Base-by-base conservation (phyloP, 1,140 invertebrate genomes). In the Prorops nasuta region DNA sequence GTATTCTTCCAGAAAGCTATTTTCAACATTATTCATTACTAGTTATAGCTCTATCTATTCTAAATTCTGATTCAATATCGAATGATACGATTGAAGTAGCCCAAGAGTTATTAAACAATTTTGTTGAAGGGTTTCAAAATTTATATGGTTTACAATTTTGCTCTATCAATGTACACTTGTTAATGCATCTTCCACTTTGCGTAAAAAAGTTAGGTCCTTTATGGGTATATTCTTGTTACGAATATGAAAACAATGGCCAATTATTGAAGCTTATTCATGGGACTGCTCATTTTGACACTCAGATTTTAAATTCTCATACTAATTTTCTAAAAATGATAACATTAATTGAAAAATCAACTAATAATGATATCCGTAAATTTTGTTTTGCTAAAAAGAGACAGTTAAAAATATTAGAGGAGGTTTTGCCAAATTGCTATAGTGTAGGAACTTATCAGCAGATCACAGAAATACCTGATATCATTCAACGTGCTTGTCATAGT, bases 241-340 rank as follows among this genome's bases (percentile, higher is more conserved):
- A 49, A 32, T 61, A 54, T 17, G 53, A 64, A 39, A 52, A 61
- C 41, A 61, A 61, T 55, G 54, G 62, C 15, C 44, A 55, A 38
- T 45, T 64, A 39, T 50, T 58, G 20, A 51, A 43, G 39, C 24
- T 64, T 2, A 32, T 64, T 6, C 49, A 61, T 36, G 56, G 62
- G 14, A 61, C 58, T 15, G 28, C 32, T 9, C 50, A 61, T 32
- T 52, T 64, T 32, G 54, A 60, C 18, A 42, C 54, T 9, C 61
- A 61, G 56, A 52, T 56, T 12, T 45, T 40, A 9, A 46, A 12
- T 28, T 34, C 42, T 1, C 55, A 64, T 50, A 38, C 22, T 20
- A 46, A 58, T 9, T 46, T 56, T 15, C 36, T 64, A 10, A 51
- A 42, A 44, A 58, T 64, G 55, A 40, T 32, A 19, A 18, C n/a